Percentiles rank a stretch among this genome's conserved stretches.
Evolutionary conservation across 2,797 vertebrate species (phyloP).

Genomic region (Pipistrellus pipistrellus): DNA sequence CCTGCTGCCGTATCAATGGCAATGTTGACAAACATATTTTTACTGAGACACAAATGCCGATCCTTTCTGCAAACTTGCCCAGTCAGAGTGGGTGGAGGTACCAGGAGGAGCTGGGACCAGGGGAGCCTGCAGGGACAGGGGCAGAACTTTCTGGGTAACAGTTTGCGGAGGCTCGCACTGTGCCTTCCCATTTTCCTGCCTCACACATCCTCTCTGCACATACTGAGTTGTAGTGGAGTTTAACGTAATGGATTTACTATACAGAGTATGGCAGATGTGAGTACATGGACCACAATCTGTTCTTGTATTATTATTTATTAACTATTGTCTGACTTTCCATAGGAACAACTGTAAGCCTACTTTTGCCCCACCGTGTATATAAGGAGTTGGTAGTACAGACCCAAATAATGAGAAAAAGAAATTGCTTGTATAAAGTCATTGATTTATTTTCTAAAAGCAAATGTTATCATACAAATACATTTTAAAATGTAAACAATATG

Average conservation of each 20-base stretch:
- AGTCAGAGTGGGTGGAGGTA: not conserved
- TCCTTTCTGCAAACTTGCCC: not conserved
- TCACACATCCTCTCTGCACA: not conserved
- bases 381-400: not conserved
- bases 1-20: not conserved
- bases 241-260: not conserved
- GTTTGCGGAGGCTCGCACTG: not conserved
- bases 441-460: not conserved
- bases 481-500: not conserved
- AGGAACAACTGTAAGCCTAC: not conserved
- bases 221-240: conserved; percentile 36
- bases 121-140: not conserved
- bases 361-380: not conserved
- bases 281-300: not conserved
- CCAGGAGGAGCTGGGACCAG: not conserved
- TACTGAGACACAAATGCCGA: not conserved
- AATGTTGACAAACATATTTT: not conserved
- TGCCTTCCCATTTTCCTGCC: not conserved
- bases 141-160: not conserved
- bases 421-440: not conserved
- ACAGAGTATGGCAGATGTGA: not conserved
- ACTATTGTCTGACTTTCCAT: not conserved
- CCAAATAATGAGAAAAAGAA: not conserved
- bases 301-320: not conserved
- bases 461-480: not conserved